These are phyloP conservation scores for Orchesellides sinensis DNA, from an alignment of 2,888 invertebrate genomes.

Conservation along the genomic window DNA sequence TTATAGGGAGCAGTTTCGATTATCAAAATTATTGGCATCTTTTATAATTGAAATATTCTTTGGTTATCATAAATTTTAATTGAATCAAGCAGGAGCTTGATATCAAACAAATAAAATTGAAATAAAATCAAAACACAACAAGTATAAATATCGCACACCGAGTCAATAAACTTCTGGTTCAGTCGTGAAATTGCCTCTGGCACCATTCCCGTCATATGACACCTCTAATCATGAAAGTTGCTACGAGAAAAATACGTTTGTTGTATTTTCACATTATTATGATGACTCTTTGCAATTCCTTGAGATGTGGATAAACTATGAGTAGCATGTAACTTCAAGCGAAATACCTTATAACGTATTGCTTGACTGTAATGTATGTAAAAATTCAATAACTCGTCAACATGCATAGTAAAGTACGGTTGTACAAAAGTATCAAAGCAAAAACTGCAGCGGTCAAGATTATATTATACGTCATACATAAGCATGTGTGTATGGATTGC, in stretches of 20 bases:
- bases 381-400: not conserved
- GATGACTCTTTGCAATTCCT: slow-evolving; percentile 23
- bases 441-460: not conserved
- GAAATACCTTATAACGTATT: not conserved
- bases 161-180: slow-evolving; percentile 35
- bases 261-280: not conserved
- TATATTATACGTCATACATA: not conserved
- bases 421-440: not conserved
- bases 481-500: not conserved
- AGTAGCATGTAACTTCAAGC: not conserved
- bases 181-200: slow-evolving; percentile 30
- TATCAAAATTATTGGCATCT: no score
- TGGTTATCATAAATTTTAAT: slow-evolving; percentile 37
- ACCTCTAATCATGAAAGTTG: slow-evolving; percentile 27
- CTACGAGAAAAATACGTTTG: not conserved
- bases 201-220: slow-evolving; percentile 50
- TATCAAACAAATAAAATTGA: slow-evolving; percentile 21
- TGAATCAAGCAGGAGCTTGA: slow-evolving; percentile 45
- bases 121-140: slow-evolving; percentile 1
- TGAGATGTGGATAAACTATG: slow-evolving; percentile 2
- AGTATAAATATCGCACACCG: slow-evolving; percentile 6
- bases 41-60: not conserved
- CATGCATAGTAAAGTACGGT: not conserved
- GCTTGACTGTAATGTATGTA: not conserved
- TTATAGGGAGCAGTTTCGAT: no score